Evolutionary conservation across 2,113 vertebrate species (phyloP).

Genomic region (Acanthisitta chloris): DNA sequence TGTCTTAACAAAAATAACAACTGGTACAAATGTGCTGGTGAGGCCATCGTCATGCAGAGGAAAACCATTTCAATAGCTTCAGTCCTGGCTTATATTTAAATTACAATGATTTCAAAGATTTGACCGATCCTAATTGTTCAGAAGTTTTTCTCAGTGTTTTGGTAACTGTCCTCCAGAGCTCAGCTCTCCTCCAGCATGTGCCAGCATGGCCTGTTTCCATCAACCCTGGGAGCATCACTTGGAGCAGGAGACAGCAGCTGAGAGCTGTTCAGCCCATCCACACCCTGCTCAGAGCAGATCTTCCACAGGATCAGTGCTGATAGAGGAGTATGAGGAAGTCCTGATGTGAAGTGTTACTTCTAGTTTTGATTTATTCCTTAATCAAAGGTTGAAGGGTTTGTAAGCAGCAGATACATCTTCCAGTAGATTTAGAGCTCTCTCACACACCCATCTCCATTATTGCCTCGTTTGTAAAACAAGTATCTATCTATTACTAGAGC

Average conservation of each 20-base stretch:
- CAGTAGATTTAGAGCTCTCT: neutral
- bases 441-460: neutral
- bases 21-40: neutral
- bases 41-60: neutral
- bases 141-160: neutral
- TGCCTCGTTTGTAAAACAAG: neutral
- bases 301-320: rapidly evolving
- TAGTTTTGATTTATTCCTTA: neutral
- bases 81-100: neutral
- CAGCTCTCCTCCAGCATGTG: neutral
- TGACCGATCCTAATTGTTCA: neutral
- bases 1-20: neutral
- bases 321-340: rapidly evolving
- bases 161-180: neutral
- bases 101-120: neutral
- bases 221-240: neutral
- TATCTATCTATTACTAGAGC: neutral
- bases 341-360: neutral
- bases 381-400: neutral
- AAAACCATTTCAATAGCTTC: neutral
- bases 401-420: neutral
- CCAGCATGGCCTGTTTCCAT: neutral
- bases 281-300: neutral
- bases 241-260: neutral
- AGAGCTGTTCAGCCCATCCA: neutral